phyloP scores from a whole-genome alignment of 2,113 vertebrate genomes.

The Muntiacus muntjak region DNA sequence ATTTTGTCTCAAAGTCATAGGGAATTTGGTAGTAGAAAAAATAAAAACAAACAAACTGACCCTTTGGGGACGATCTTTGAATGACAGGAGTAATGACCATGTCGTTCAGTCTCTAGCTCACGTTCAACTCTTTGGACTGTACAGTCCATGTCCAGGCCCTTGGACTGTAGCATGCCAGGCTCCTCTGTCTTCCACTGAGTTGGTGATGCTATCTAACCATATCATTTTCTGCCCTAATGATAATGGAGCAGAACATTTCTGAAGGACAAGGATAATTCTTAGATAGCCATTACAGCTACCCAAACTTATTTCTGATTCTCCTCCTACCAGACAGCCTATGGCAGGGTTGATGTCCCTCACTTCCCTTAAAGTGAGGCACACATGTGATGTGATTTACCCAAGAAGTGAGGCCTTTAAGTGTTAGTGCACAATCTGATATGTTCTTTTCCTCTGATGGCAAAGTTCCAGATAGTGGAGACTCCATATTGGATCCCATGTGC shows the following conservation, averaged over 20 bases:
- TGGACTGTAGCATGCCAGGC: background rate
- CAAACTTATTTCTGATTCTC: background rate
- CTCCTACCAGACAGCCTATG: no score
- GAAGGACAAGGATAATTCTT: background rate
- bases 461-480: background rate
- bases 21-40: background rate
- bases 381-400: background rate
- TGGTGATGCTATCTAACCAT: background rate
- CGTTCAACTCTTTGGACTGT: background rate
- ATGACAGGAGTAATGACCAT: background rate
- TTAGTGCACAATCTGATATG: background rate
- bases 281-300: background rate
- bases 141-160: background rate
- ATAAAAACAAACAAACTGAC: background rate
- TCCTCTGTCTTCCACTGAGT: background rate
- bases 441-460: background rate
- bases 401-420: background rate
- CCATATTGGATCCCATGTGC: background rate
- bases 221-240: background rate
- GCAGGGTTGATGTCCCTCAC: background rate
- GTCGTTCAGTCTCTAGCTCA: background rate
- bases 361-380: background rate
- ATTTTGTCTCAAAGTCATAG: background rate
- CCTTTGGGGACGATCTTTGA: background rate
- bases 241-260: background rate